A percentile compares a stretch with the other conserved stretches of the same genome.
phyloP scores from a whole-genome alignment of 2,888 invertebrate species.

The Diaprepes abbreviatus region DNA sequence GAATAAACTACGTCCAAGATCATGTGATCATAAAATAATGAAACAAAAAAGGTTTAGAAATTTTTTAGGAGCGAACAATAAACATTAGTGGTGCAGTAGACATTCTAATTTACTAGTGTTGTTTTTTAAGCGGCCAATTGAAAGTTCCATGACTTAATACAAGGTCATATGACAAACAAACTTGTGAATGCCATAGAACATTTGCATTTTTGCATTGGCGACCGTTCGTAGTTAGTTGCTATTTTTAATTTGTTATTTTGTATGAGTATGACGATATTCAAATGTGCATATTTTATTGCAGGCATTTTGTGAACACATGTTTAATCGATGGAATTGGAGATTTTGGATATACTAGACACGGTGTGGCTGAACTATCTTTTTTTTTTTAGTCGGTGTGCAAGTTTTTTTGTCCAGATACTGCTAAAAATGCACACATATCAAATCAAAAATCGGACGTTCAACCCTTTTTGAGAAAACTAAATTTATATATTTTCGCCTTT shows the following conservation, averaged over 20 bases:
- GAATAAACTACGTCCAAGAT: slow-evolving; percentile 31
- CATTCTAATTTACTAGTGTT: slow-evolving; percentile 51
- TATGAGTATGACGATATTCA: not conserved
- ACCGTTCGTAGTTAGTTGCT: not conserved
- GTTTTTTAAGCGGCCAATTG: slow-evolving; percentile 48
- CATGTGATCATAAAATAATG: slow-evolving; percentile 4
- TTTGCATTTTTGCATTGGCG: slow-evolving; percentile 36
- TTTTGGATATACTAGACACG: too few species aligned
- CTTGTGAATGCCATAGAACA: slow-evolving; percentile 43
- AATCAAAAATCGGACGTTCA: too few species aligned
- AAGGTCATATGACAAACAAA: slow-evolving; percentile 49
- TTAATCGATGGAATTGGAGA: too few species aligned
- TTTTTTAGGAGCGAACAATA: slow-evolving; percentile 43
- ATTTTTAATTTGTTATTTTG: slow-evolving; percentile 3
- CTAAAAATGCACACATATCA: too few species aligned
- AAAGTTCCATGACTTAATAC: slow-evolving; percentile 47
- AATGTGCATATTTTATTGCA: too few species aligned
- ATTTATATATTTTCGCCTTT: too few species aligned
- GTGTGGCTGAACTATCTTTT: too few species aligned
- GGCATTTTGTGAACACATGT: too few species aligned
- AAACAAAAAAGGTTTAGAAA: slow-evolving; percentile 35
- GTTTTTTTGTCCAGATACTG: too few species aligned
- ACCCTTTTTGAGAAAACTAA: too few species aligned
- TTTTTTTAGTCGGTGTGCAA: too few species aligned
- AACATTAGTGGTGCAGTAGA: slow-evolving; percentile 51